Evolutionary conservation across 2,888 invertebrate genomes (phyloP).

Genomic region (Drosophila diplacantha): DNA sequence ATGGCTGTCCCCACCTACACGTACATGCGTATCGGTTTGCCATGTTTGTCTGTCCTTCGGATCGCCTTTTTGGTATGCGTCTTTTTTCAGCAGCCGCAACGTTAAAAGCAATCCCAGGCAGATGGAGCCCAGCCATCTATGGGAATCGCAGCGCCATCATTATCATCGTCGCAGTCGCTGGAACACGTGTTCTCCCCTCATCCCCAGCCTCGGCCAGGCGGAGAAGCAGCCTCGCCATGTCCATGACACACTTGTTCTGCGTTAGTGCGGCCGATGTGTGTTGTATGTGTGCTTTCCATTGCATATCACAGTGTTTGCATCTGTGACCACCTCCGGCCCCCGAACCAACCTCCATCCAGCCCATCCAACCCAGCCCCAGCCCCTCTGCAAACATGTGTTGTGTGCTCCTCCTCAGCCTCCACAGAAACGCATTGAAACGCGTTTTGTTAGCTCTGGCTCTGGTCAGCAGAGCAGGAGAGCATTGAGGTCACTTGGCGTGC

Average conservation of each 20-base stretch:
- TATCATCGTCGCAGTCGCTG: slow-evolving; percentile 29
- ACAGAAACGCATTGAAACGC: slow-evolving; percentile 60
- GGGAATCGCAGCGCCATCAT: slow-evolving; percentile 37
- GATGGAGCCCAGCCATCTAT: slow-evolving; percentile 17
- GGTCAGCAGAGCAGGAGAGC: slow-evolving; percentile 35
- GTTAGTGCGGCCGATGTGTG: slow-evolving; percentile 31
- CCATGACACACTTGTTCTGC: slow-evolving; percentile 64
- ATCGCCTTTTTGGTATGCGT: slow-evolving; percentile 63
- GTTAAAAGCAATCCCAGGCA: slow-evolving; percentile 38
- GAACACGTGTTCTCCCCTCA: slow-evolving; percentile 60
- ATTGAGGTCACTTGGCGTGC: slow-evolving; percentile 53
- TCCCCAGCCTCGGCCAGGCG: no score
- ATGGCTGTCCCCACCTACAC: slow-evolving; percentile 1
- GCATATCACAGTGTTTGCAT: slow-evolving; percentile 69
- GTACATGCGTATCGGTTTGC: slow-evolving; percentile 24
- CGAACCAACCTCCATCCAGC: slow-evolving; percentile 15
- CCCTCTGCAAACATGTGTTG: slow-evolving; percentile 50
- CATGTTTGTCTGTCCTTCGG: slow-evolving; percentile 70
- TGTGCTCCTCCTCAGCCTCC: slow-evolving; percentile 6
- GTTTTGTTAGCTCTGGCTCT: slow-evolving; percentile 56
- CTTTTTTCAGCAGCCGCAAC: slow-evolving; percentile 53
- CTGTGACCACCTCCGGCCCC: slow-evolving; percentile 44
- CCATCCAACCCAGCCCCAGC: not conserved
- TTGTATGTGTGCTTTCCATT: slow-evolving; percentile 47
- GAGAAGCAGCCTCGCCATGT: slow-evolving; percentile 53